Evolutionary conservation across 1,140 invertebrate genomes (phyloP).

Genomic region (Drosophila mojavensis): DNA sequence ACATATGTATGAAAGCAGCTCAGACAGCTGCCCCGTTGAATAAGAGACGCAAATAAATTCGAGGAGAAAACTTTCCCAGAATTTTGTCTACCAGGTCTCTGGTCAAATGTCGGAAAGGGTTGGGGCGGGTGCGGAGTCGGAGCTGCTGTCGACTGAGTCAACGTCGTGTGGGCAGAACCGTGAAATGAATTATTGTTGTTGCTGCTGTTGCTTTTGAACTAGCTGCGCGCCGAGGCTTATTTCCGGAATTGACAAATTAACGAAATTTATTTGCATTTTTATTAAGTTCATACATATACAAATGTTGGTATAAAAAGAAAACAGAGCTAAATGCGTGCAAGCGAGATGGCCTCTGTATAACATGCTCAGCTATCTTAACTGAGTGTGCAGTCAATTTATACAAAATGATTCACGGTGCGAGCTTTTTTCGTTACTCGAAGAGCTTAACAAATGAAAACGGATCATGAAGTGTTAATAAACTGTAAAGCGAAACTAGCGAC

Average conservation of each 20-base stretch:
- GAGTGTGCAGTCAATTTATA: conserved; percentile 36
- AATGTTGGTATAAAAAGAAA: background rate
- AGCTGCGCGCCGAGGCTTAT: conserved; percentile 51
- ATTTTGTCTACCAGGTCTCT: conserved; percentile 19
- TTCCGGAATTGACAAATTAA: conserved; percentile 67
- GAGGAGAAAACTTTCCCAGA: conserved; percentile 37
- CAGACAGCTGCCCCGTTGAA: conserved; percentile 8
- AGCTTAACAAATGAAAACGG: conserved; percentile 40
- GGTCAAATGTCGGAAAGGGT: background rate
- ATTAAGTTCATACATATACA: background rate
- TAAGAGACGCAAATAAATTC: background rate
- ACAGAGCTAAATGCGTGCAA: conserved; percentile 14
- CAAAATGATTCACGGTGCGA: conserved; percentile 46
- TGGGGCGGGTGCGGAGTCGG: background rate
- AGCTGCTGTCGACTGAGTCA: conserved; percentile 14
- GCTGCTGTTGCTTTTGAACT: conserved; percentile 38
- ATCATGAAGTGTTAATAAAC: conserved; percentile 55
- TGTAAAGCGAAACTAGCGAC: conserved; percentile 38
- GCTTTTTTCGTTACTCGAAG: conserved; percentile 25
- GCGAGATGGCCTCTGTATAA: conserved; percentile 8
- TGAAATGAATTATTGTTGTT: conserved; percentile 51
- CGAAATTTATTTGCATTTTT: conserved; percentile 58
- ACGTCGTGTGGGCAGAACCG: conserved; percentile 40
- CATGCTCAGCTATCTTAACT: conserved; percentile 16
- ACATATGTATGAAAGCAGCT: background rate